Base-by-base conservation (phyloP, 1,140 invertebrate species). In the Pantala flavescens region DNA sequence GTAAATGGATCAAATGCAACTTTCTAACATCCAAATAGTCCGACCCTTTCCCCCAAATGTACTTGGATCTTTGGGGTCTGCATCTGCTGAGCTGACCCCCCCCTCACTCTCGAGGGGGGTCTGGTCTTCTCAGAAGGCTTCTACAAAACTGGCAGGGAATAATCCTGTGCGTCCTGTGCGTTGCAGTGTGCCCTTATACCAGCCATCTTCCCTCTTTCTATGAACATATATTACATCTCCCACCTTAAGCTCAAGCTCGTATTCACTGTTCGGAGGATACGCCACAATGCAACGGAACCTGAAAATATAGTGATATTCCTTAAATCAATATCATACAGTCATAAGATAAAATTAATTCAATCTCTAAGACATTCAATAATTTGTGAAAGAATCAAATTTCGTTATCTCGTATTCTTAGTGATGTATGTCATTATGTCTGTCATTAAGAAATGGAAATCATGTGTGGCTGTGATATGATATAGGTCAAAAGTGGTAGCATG, bases 201-300 rank as follows among this genome's bases (percentile, higher is more conserved):
- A 98, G 16, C 96, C 96, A 80, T 97, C 95, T 24, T 96, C 94
- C 49, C 94, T 88, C 81, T 96, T 97, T 78, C 93, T 93, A 80
- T 94, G 92, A 5, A 97, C 94, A 78, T 93, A 91, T 74, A 97
- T 93, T 73, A 97, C 90, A 80, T 98, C 96, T 24, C 94, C 94
- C 21, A 96, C 88, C 77, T 92, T 91, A 0, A 98, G 84, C 80
- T 96, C 93, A 76, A 97, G 79, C 82, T 97, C 94, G 80, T 95
- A 93, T 77, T 97, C 94, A 76, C 92, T 94, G 80, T 97, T 96
- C 0, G 95, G 93, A n/a, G 96, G 95, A 85, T 97, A 98, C 10
- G 95, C 92, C 24, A 93, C 93, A 77, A 96, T 93, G 82, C 95
- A 97, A 42, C 93, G 89, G 80, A 93, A 97, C 83, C 91, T 88